Percentiles rank a stretch among this genome's conserved stretches.
phyloP scores from a whole-genome alignment of 2,113 vertebrate genomes.

The Macquaria australasica region DNA sequence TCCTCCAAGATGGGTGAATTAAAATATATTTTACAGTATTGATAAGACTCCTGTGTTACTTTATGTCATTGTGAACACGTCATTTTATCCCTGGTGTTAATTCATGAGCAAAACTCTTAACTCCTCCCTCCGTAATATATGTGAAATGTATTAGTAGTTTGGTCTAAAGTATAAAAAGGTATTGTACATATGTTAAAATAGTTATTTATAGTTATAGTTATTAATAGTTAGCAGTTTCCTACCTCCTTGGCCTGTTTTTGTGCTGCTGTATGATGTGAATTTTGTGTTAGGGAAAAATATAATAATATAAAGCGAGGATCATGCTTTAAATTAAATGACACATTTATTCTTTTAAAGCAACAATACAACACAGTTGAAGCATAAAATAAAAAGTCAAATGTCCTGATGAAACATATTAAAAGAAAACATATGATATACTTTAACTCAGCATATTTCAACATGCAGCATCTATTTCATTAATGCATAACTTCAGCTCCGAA shows the following conservation, averaged over 20 bases:
- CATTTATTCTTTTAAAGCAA: conserved; percentile 55
- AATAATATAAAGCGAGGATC: background rate
- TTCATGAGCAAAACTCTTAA: too few relatives aligned
- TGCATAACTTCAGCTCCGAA: background rate
- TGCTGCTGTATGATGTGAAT: too few relatives aligned
- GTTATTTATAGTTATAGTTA: too few relatives aligned
- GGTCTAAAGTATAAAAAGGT: too few relatives aligned
- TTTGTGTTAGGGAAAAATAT: background rate
- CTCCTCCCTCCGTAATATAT: too few relatives aligned
- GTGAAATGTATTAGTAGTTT: too few relatives aligned
- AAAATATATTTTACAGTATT: background rate
- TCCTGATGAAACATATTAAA: background rate
- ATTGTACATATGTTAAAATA: too few relatives aligned
- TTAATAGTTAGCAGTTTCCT: too few relatives aligned
- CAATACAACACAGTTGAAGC: conserved; percentile 32
- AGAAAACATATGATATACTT: background rate
- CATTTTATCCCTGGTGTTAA: background rate
- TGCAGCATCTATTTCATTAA: background rate
- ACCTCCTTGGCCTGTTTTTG: too few relatives aligned
- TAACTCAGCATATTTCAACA: conserved; percentile 2
- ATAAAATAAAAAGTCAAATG: conserved; percentile 43
- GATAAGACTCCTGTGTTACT: background rate
- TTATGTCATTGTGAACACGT: background rate
- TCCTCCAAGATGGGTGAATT: background rate
- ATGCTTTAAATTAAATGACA: background rate